A percentile compares a stretch with the other conserved stretches of the same genome.
Evolutionary conservation across 2,797 vertebrate genomes (phyloP).

Genomic region (Chelidonichthys spinosus): DNA sequence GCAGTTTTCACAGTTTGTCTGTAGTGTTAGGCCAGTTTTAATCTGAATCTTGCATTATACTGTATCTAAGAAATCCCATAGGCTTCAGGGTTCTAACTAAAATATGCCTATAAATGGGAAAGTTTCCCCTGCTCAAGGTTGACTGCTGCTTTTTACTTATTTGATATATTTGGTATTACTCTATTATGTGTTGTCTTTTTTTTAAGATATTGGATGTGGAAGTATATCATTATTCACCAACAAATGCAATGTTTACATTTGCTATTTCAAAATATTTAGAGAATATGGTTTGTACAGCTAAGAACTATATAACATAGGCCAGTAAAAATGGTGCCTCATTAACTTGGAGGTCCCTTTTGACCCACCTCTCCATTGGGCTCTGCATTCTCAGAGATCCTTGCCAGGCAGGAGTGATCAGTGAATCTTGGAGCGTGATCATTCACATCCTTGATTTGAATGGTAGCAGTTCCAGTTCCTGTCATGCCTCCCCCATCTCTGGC

Average conservation of each 20-base stretch:
- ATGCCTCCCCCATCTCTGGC: constrained; percentile 91
- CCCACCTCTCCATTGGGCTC: constrained; percentile 84
- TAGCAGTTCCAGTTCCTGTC: constrained; percentile 89
- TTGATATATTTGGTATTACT: not conserved
- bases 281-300: not conserved
- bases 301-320: not conserved
- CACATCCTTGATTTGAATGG: constrained; percentile 86
- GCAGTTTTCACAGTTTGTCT: too few species aligned
- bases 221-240: not conserved
- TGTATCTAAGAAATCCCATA: not conserved
- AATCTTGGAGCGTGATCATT: constrained; percentile 90
- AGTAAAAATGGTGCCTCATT: not conserved
- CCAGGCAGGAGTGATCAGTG: constrained; percentile 81
- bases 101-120: not conserved
- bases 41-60: too few species aligned
- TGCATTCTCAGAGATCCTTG: constrained; percentile 85
- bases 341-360: not conserved
- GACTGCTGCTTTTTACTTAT: not conserved
- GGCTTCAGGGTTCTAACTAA: not conserved
- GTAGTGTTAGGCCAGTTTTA: too few species aligned
- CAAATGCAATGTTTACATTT: not conserved
- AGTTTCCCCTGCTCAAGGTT: too few species aligned
- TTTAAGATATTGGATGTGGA: not conserved
- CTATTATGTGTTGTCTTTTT: not conserved
- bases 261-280: not conserved